Percentiles rank a stretch among this genome's conserved stretches.
These are phyloP conservation scores for Tachystola acroxantha DNA, from an alignment of 2,888 invertebrate species.

Conservation along the genomic window DNA sequence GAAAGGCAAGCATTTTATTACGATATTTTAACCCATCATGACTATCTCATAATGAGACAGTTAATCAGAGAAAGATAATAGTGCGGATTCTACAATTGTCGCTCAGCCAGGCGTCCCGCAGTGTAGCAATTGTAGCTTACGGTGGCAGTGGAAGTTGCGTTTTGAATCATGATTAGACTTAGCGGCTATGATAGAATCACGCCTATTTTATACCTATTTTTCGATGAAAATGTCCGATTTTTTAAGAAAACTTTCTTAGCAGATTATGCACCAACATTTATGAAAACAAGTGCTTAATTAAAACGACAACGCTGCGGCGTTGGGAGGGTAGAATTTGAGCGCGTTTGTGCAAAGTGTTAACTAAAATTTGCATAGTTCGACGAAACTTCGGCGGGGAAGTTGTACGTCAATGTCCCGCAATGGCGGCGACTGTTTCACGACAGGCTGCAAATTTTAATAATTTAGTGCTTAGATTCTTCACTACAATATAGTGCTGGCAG, in stretches of 20 bases:
- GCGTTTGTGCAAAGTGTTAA: constrained; percentile 56
- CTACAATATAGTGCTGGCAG: background rate
- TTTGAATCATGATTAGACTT: too few species aligned
- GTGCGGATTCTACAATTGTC: too few species aligned
- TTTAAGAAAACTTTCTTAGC: background rate
- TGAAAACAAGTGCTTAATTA: constrained; percentile 6
- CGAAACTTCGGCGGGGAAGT: constrained; percentile 43
- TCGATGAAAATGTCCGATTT: too few species aligned
- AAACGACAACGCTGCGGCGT: constrained; percentile 7
- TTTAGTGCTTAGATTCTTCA: constrained; percentile 11
- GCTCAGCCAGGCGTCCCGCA: too few species aligned
- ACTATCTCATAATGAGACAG: too few species aligned
- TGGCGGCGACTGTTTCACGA: constrained; percentile 25
- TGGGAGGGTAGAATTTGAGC: constrained; percentile 37
- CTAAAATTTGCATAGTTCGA: constrained; percentile 64
- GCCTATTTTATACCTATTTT: too few species aligned
- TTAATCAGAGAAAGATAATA: too few species aligned
- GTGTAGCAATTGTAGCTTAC: too few species aligned
- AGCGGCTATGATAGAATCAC: too few species aligned
- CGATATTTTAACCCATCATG: too few species aligned
- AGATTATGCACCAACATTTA: background rate
- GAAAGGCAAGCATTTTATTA: too few species aligned
- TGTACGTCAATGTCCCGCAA: constrained; percentile 39
- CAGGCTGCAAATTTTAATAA: constrained; percentile 32
- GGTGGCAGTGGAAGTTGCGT: too few species aligned